These are phyloP conservation scores for Gymnorhina tibicen DNA, from an alignment of 2,113 vertebrate species.

Conservation along the genomic window DNA sequence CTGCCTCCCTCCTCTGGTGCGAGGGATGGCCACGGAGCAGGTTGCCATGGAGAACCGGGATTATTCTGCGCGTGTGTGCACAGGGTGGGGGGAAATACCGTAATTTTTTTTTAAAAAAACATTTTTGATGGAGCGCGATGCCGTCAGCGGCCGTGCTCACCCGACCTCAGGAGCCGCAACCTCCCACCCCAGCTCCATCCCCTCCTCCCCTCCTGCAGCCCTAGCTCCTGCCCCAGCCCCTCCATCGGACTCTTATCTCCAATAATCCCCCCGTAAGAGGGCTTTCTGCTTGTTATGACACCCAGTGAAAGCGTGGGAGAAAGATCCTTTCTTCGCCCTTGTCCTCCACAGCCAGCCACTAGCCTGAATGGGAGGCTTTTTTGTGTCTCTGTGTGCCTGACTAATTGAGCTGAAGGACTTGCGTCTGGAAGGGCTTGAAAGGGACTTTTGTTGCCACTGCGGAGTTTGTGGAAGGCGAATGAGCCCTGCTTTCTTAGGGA, in stretches of 20 bases:
- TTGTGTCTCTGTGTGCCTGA: conserved; percentile 73
- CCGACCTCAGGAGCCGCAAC: not conserved
- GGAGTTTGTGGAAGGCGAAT: conserved; percentile 53
- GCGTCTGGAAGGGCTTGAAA: conserved; percentile 77
- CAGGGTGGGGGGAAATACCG: not conserved
- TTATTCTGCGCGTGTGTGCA: not conserved
- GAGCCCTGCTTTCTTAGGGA: conserved; percentile 32
- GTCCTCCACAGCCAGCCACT: conserved; percentile 64
- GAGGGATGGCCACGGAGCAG: not conserved
- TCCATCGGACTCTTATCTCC: conserved; percentile 67
- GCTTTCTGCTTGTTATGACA: conserved; percentile 81
- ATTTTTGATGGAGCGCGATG: not conserved
- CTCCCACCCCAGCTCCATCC: not conserved
- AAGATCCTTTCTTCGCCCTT: conserved; percentile 63
- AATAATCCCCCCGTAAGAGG: conserved; percentile 71
- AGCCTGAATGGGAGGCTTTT: conserved; percentile 55
- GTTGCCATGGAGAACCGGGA: conserved; percentile 55
- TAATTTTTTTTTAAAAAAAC: not conserved
- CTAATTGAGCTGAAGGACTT: conserved; percentile 82
- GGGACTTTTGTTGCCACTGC: conserved; percentile 69
- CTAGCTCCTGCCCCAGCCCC: conserved; percentile 18
- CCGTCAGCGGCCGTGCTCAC: accelerated
- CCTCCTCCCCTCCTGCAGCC: not conserved
- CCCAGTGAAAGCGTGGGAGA: conserved; percentile 73
- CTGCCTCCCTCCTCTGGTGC: conserved; percentile 5